Percentiles rank a stretch among this genome's conserved stretches.
Evolutionary conservation across 64 coral and sea anemone genomes (phyloP).

Genomic region (Anthopleura sola): DNA sequence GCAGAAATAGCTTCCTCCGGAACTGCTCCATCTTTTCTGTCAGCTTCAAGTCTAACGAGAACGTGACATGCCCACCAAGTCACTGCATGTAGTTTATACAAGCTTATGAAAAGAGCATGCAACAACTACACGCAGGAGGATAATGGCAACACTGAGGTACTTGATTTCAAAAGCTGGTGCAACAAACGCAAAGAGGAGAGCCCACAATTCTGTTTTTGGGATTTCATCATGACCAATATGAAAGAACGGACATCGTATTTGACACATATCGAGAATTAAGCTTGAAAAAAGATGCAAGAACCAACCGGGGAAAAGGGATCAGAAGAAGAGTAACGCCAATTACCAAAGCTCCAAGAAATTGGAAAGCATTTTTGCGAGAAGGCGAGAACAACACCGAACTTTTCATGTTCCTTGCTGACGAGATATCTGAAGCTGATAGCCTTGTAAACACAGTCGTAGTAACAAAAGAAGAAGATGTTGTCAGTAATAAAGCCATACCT

Average conservation of each 20-base stretch:
- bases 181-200: not conserved
- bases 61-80: conserved; percentile 34
- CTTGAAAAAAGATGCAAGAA: conserved; percentile 23
- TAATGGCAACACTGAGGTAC: not conserved
- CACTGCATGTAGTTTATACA: conserved; percentile 16
- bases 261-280: not conserved
- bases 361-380: conserved; percentile 24
- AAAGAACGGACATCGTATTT: not conserved
- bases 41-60: conserved; percentile 17
- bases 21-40: conserved; percentile 35
- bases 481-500: conserved; percentile 31
- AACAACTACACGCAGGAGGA: not conserved
- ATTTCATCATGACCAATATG: conserved; percentile 29
- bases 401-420: conserved; percentile 49
- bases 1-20: conserved; percentile 23
- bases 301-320: conserved; percentile 3
- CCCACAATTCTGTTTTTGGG: conserved; percentile 17
- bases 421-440: conserved; percentile 7
- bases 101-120: conserved; percentile 30
- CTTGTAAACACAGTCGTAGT: conserved; percentile 34
- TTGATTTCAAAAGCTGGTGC: conserved; percentile 16
- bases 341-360: conserved; percentile 13
- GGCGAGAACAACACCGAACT: conserved; percentile 55
- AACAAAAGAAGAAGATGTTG: conserved; percentile 30
- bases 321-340: conserved; percentile 18